phyloP scores from a whole-genome alignment of 2,113 vertebrate species.

The Clarias macrocephalus region DNA sequence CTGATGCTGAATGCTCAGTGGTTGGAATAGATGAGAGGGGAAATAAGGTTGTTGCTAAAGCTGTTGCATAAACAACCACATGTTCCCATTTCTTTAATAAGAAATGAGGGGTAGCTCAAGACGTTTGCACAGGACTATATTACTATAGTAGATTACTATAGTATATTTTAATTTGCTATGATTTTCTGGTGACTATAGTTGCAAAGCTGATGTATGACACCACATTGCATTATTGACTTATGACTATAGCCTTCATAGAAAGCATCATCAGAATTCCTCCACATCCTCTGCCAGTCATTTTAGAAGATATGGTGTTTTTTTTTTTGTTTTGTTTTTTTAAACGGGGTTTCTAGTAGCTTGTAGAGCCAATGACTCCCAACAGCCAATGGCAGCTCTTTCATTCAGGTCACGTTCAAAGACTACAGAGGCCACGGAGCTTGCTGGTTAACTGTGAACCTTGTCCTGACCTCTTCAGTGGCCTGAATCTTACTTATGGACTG shows the following conservation, averaged over 20 bases:
- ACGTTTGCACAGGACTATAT: no score
- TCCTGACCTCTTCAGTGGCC: constrained; percentile 2
- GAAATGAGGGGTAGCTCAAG: no score
- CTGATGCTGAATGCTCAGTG: no score
- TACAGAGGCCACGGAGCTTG: background rate
- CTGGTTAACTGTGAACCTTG: constrained; percentile 6
- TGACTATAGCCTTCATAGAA: background rate
- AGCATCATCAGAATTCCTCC: background rate
- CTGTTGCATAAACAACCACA: no score
- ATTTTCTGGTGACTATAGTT: background rate
- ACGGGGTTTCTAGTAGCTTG: background rate
- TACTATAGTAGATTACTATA: no score
- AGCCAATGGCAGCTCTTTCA: background rate
- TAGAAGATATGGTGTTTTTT: background rate
- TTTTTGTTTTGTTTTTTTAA: background rate
- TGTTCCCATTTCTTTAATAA: no score
- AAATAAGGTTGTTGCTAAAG: no score
- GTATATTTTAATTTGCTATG: no score
- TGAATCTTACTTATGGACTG: background rate
- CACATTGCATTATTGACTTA: background rate
- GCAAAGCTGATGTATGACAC: background rate
- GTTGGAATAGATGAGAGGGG: no score
- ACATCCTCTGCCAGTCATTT: background rate
- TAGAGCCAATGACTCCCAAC: background rate
- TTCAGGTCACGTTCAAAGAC: background rate